phyloP scores from a whole-genome alignment of 1,140 invertebrate species.

The Zophobas morio region DNA sequence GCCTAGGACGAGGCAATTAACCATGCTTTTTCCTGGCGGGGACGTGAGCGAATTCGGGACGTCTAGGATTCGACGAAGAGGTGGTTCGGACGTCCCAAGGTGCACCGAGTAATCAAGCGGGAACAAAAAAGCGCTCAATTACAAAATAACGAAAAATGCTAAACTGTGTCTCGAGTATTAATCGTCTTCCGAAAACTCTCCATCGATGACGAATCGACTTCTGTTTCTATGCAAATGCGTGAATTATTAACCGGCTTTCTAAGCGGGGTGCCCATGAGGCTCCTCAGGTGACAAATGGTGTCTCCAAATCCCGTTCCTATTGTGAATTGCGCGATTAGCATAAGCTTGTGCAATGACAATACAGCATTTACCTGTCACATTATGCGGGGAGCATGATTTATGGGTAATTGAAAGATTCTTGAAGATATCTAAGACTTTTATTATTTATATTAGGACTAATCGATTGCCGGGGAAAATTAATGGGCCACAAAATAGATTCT shows the following conservation, averaged over 20 bases:
- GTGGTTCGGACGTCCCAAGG: neutral
- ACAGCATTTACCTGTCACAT: constrained; percentile 31
- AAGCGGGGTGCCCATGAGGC: neutral
- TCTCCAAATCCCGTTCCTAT: neutral
- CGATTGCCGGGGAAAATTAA: constrained; percentile 18
- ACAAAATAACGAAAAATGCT: neutral
- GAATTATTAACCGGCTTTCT: neutral
- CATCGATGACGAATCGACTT: neutral
- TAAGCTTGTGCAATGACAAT: constrained; percentile 23
- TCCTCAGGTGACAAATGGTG: constrained; percentile 5
- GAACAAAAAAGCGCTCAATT: neutral
- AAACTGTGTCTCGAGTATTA: too few relatives aligned
- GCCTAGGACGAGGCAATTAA: constrained; percentile 60
- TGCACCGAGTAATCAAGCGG: neutral
- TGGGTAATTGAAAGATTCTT: constrained; percentile 34
- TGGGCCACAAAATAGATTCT: constrained; percentile 31
- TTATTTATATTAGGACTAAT: constrained; percentile 41
- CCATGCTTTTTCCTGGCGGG: constrained; percentile 30
- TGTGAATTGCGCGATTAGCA: constrained; percentile 21
- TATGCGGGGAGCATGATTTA: constrained; percentile 33
- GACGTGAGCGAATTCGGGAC: constrained; percentile 23
- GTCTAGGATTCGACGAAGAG: constrained; percentile 23
- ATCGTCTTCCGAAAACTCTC: too few relatives aligned
- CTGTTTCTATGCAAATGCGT: neutral
- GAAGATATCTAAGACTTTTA: constrained; percentile 32